Conservation (phyloP, 35 echinoderm and acorn worm species). For the Diadema setosum region DNA sequence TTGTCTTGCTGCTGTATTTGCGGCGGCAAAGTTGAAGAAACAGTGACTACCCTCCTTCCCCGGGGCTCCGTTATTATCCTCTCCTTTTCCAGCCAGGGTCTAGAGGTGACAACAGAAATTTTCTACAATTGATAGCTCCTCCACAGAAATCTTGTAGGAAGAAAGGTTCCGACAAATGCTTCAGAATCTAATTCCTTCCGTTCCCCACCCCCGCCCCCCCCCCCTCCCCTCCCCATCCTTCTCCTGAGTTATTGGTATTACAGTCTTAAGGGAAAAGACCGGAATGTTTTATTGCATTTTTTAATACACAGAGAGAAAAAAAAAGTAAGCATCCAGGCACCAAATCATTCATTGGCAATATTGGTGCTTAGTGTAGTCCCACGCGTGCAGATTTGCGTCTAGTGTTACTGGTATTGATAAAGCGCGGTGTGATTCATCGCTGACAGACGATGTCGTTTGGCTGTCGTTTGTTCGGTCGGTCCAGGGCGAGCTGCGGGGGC, state of each 20-base stretch:
- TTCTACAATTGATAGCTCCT: too few species aligned
- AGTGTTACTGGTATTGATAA: too few species aligned
- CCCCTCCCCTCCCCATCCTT: background rate
- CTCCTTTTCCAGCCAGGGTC: too few species aligned
- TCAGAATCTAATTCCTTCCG: background rate
- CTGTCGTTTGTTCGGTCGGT: background rate
- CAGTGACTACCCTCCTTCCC: too few species aligned
- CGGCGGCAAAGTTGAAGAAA: background rate
- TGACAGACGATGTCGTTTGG: background rate
- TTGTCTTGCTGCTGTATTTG: background rate
- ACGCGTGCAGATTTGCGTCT: background rate
- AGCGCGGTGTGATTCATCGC: background rate
- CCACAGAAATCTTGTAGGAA: background rate
- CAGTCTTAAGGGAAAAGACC: background rate
- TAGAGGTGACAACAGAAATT: too few species aligned
- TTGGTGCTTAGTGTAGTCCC: background rate
- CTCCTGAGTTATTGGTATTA: background rate
- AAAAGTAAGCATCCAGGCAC: background rate
- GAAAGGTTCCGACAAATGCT: background rate
- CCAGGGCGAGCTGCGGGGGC: background rate
- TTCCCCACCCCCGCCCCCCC: background rate
- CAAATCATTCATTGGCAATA: background rate
- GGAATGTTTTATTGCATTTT: background rate
- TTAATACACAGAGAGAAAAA: too few species aligned
- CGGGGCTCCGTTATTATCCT: too few species aligned